phyloP scores from a whole-genome alignment of 2,113 vertebrate genomes.

The Vidua macroura region DNA sequence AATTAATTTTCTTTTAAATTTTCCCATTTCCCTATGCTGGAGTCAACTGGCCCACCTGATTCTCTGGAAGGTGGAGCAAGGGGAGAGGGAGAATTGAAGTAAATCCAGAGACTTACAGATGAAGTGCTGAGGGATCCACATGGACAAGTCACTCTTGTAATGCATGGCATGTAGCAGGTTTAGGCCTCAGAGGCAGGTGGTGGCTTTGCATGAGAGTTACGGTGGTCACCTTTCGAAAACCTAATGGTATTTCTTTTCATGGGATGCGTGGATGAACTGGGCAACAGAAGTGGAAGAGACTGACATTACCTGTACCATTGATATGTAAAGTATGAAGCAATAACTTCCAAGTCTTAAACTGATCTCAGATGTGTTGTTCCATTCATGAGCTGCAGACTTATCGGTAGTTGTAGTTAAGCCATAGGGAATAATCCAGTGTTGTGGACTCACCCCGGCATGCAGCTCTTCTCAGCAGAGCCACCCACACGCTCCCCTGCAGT shows the following conservation, averaged over 20 bases:
- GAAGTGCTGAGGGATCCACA: background rate
- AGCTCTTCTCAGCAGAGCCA: background rate
- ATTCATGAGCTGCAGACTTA: background rate
- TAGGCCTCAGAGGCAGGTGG: no score
- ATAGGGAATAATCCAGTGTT: background rate
- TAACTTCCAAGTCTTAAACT: background rate
- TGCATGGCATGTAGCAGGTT: background rate
- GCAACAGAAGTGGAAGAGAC: background rate
- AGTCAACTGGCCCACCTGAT: rapidly evolving
- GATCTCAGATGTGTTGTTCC: background rate
- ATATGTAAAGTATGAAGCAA: background rate
- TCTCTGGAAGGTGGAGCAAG: background rate
- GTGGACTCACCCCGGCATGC: background rate
- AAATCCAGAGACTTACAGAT: background rate
- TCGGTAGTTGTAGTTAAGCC: background rate
- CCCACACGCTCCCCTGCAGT: background rate
- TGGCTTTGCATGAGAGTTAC: background rate
- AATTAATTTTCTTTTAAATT: background rate
- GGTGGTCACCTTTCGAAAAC: background rate
- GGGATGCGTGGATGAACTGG: background rate
- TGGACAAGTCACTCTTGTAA: background rate
- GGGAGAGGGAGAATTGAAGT: background rate
- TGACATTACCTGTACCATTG: background rate
- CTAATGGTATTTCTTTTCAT: background rate
- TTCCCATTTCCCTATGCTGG: rapidly evolving